These are phyloP conservation scores for Aldabrachelys gigantea DNA, from an alignment of 2,113 vertebrate species.

Conservation along the genomic window DNA sequence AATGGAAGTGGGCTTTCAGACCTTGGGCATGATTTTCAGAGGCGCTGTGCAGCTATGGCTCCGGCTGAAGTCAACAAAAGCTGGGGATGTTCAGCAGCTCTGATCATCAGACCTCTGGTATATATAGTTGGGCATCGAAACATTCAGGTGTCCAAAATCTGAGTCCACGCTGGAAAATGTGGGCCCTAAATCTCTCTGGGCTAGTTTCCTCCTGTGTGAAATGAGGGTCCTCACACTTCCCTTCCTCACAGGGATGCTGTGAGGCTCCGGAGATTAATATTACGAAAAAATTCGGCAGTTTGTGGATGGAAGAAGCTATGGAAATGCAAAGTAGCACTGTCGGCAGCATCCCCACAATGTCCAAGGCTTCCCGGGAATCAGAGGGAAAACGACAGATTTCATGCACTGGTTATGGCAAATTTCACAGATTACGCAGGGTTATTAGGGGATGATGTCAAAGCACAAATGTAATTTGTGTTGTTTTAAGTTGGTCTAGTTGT, in stretches of 20 bases:
- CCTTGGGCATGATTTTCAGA: not conserved
- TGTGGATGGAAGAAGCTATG: not conserved
- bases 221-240: not conserved
- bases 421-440: slow-evolving; percentile 34
- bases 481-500: not conserved
- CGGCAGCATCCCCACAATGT: not conserved
- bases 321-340: not conserved
- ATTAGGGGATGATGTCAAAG: slow-evolving; percentile 39
- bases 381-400: slow-evolving; percentile 32
- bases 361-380: slow-evolving; percentile 13
- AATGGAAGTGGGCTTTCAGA: not conserved
- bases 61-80: not conserved
- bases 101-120: not conserved
- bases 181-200: not conserved
- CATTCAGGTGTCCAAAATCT: not conserved
- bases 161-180: not conserved
- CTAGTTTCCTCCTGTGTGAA: not conserved
- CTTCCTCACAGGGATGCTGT: not conserved
- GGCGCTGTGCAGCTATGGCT: not conserved
- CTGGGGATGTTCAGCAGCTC: not conserved
- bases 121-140: not conserved
- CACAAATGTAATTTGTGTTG: not conserved
- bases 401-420: slow-evolving; percentile 36
- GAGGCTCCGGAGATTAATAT: not conserved
- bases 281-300: slow-evolving; percentile 10